Evolutionary conservation across 1,140 invertebrate genomes (phyloP).

Genomic region (Papilio helenus): DNA sequence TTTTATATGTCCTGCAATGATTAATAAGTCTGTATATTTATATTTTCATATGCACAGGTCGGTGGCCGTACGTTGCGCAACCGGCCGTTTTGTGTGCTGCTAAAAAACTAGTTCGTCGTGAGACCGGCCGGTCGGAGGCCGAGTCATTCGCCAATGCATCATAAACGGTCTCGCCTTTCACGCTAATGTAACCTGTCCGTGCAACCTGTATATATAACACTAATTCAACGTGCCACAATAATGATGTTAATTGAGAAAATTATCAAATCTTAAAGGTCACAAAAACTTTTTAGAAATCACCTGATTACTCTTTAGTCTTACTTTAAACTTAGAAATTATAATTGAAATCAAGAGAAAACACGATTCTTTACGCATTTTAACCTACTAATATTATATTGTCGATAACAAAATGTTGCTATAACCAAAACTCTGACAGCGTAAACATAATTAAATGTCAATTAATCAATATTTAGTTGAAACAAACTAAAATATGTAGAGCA

Average conservation of each 20-base stretch:
- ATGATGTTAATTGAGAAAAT: not conserved
- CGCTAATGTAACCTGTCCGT: conserved; percentile 33
- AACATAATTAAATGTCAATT: not conserved
- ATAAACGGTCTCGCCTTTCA: conserved; percentile 38
- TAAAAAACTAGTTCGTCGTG: conserved; percentile 78
- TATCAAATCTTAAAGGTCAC: not conserved
- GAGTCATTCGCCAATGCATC: conserved; percentile 36
- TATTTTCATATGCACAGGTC: conserved; percentile 52
- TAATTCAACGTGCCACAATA: not conserved
- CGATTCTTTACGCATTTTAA: not conserved
- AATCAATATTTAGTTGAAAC: not conserved
- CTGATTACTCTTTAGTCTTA: not conserved
- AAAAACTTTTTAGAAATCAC: not conserved
- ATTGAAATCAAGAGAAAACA: not conserved
- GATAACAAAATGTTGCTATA: too few species aligned
- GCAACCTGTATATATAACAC: conserved; percentile 18
- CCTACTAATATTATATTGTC: too few species aligned
- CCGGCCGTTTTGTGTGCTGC: conserved; percentile 67
- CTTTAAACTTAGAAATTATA: not conserved
- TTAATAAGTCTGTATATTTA: not conserved
- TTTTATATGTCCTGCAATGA: not conserved
- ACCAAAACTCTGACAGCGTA: not conserved
- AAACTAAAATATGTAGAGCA: not conserved
- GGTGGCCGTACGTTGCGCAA: conserved; percentile 76
- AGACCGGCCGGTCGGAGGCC: conserved; percentile 47